Evolutionary conservation across 2,113 vertebrate species (phyloP).

Genomic region (Trochalopteron elliotii): DNA sequence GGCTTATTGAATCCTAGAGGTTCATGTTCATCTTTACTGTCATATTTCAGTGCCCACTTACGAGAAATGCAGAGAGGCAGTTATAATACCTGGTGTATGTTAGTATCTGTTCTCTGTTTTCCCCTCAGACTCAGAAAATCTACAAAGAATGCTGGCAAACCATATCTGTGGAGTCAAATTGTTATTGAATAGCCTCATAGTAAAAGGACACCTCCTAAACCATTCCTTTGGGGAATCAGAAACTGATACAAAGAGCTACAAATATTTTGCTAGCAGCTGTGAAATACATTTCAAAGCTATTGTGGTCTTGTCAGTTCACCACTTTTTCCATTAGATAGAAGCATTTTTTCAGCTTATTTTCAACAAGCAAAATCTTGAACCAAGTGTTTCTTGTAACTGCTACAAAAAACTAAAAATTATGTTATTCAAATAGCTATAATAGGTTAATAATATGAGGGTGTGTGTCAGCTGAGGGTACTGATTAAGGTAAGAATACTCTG

Average conservation of each 20-base stretch:
- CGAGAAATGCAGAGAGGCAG: neutral
- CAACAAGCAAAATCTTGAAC: neutral
- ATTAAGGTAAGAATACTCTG: neutral
- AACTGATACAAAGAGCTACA: neutral
- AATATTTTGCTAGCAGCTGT: neutral
- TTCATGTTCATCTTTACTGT: neutral
- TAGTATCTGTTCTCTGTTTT: neutral
- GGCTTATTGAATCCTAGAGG: neutral
- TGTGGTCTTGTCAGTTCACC: neutral
- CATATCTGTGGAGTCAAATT: neutral
- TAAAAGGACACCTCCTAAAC: neutral
- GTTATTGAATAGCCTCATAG: neutral
- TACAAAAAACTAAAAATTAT: neutral
- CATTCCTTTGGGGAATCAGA: neutral
- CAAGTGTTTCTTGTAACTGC: neutral
- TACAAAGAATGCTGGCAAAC: neutral
- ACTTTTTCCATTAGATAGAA: neutral
- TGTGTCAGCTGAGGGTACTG: neutral
- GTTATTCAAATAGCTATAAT: neutral
- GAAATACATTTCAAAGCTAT: neutral
- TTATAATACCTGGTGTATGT: neutral
- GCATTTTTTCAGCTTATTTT: neutral
- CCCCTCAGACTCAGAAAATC: neutral
- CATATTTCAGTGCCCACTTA: neutral
- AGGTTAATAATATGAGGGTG: neutral